These are phyloP conservation scores for Mycalesis mineus DNA, from an alignment of 2,888 invertebrate species.

Conservation along the genomic window DNA sequence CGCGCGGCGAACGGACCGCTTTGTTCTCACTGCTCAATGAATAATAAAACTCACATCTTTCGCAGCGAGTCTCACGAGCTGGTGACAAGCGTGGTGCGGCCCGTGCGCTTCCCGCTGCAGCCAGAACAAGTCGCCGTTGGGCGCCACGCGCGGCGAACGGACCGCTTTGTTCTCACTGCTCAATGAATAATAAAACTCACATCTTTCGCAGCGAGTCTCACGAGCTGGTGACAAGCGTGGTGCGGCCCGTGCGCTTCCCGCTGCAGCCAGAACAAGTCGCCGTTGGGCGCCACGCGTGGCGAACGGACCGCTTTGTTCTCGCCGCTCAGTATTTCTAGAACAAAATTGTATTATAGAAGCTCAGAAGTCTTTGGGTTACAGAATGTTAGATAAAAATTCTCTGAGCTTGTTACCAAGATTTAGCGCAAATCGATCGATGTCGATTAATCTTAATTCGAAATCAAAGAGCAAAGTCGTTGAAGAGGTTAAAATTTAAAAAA, in stretches of 20 bases:
- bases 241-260: too few relatives aligned
- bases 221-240: too few relatives aligned
- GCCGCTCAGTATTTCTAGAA: constrained; percentile 70
- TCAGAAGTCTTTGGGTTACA: constrained; percentile 33
- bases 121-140: constrained; percentile 83
- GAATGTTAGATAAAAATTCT: too few relatives aligned
- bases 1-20: constrained; percentile 81
- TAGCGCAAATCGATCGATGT: too few relatives aligned
- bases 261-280: too few relatives aligned
- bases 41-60: constrained; percentile 22
- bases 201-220: too few relatives aligned
- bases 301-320: neutral
- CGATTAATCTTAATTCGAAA: too few relatives aligned
- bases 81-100: constrained; percentile 84
- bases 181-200: too few relatives aligned
- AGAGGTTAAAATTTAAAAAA: too few relatives aligned
- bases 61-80: constrained; percentile 64
- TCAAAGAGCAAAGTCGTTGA: too few relatives aligned
- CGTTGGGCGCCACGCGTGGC: too few relatives aligned
- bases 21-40: constrained; percentile 43
- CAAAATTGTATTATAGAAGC: neutral
- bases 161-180: constrained; percentile 68
- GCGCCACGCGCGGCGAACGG: constrained; percentile 81
- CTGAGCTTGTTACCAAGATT: too few relatives aligned
- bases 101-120: constrained; percentile 83